Evolutionary conservation across 2,888 invertebrate species (phyloP).

Genomic region (Apantesis nais): DNA sequence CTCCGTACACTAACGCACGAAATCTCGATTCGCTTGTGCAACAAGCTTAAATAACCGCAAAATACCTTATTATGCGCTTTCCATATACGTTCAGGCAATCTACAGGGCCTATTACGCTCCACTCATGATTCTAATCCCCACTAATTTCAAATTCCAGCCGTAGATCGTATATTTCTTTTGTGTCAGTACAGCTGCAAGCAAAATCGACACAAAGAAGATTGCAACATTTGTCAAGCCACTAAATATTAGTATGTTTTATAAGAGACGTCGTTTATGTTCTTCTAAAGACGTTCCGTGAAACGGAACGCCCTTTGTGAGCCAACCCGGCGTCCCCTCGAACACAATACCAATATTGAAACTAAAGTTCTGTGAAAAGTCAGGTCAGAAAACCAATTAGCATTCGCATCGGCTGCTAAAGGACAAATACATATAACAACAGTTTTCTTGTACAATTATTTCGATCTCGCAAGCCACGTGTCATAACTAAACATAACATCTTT

Average conservation of each 20-base stretch:
- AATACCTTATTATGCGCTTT: slow-evolving; percentile 84
- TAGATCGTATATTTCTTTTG: slow-evolving; percentile 74
- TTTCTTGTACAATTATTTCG: slow-evolving; percentile 56
- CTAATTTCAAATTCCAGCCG: slow-evolving; percentile 77
- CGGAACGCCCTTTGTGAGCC: slow-evolving; percentile 72
- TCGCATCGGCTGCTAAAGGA: slow-evolving; percentile 64
- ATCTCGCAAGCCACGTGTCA: slow-evolving; percentile 55
- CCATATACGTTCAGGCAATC: slow-evolving; percentile 83
- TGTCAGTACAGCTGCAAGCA: slow-evolving; percentile 75
- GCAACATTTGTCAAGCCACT: slow-evolving; percentile 78
- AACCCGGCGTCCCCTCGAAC: slow-evolving; percentile 58
- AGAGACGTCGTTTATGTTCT: slow-evolving; percentile 71
- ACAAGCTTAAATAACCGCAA: slow-evolving; percentile 83
- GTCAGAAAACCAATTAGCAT: slow-evolving; percentile 68
- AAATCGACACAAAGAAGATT: slow-evolving; percentile 76
- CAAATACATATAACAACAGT: slow-evolving; percentile 53
- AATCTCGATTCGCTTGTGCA: slow-evolving; percentile 82
- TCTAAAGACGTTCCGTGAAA: slow-evolving; percentile 76
- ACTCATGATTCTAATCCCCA: slow-evolving; percentile 70
- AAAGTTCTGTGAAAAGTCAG: slow-evolving; percentile 64
- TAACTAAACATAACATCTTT: slow-evolving; percentile 67
- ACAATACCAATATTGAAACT: slow-evolving; percentile 60
- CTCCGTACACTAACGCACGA: slow-evolving; percentile 75
- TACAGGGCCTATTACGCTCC: slow-evolving; percentile 74
- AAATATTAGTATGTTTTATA: slow-evolving; percentile 74